Percentiles rank a stretch among this genome's conserved stretches.
Conservation (phyloP, 2,113 vertebrate genomes). For the Mus musculus region DNA sequence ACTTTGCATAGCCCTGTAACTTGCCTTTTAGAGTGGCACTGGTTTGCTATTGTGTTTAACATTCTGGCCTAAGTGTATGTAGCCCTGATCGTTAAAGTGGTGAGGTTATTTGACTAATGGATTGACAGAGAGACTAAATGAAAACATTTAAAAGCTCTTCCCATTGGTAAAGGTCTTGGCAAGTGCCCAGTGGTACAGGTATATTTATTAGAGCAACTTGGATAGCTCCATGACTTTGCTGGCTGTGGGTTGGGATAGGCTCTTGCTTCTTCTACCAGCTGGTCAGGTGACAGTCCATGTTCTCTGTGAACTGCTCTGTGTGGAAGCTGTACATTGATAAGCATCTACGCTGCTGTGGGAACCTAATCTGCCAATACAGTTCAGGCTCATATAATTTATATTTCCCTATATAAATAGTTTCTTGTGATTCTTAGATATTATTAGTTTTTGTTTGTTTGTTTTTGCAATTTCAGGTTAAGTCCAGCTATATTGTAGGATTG, state of each 20-base stretch:
- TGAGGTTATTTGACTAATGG: not conserved
- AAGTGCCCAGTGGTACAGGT: not conserved
- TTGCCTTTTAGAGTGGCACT: too few species aligned
- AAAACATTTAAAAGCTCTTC: not conserved
- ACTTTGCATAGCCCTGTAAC: too few species aligned
- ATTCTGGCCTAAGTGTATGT: not conserved
- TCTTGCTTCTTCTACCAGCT: not conserved
- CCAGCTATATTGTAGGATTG: not conserved
- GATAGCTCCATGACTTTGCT: not conserved
- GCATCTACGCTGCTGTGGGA: not conserved
- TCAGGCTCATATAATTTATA: not conserved
- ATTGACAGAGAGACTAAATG: not conserved
- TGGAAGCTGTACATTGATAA: not conserved
- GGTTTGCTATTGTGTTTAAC: not conserved
- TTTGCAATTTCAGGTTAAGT: not conserved
- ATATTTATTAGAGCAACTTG: not conserved
- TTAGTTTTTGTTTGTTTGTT: not conserved
- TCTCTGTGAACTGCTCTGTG: not conserved
- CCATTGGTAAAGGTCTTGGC: not conserved
- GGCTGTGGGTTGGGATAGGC: not conserved
- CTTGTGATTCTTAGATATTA: not conserved
- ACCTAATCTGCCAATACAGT: not conserved
- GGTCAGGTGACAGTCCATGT: not conserved
- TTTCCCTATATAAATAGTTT: conserved; percentile 5
- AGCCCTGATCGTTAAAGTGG: not conserved